Base-by-base conservation (phyloP, 2,113 vertebrate species). In the Coracopsis vasa region DNA sequence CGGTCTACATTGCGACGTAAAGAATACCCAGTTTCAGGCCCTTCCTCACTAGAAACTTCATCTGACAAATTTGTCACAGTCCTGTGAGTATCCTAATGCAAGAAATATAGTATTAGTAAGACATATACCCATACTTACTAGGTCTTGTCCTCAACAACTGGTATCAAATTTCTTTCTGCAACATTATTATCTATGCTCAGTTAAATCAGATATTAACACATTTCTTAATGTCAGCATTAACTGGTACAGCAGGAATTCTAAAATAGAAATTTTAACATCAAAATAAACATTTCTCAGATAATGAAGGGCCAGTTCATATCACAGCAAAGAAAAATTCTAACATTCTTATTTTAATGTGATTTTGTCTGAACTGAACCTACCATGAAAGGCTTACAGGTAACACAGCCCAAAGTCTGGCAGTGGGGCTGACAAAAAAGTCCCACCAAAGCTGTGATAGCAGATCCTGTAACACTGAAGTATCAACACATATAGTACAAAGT, bases 31-130 rank as follows among this genome's bases (percentile, higher is more conserved):
- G 98, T 91, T 51, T 99, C 99, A 29, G 98, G 99, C 65, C 99
- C 99, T 90, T 99, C 99, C 92, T 99, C 99, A 54, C 99, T 99
- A 45, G 99, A 99, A 37, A 99, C 99, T 93, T 99, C 99, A 65
- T 99, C 99, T 6, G 99, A 99, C 4, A 99, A 35, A 96, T 98
- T 98, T 74, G 97, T 94, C 64, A 97, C 65, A 64, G 94, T 90
- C 87, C 98, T 98, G 51, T 97, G 98, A 24, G 96, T 80, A 80
- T 99, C 99, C 99, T 99, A 93, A 80, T 6, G 54, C 72, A 88
- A 85, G n/a, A 72, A 96, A 84, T 4, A 88, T 0, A 53, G 11
- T 9, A 44, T 73, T 80, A 80, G 35, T 75, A 80, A 84, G 67
- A 89, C 12, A 50, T 7, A 65, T 7, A 41, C 27, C 42, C 23